Base-by-base conservation (phyloP, 2,113 vertebrate genomes). In the Hepsetus odoe region DNA sequence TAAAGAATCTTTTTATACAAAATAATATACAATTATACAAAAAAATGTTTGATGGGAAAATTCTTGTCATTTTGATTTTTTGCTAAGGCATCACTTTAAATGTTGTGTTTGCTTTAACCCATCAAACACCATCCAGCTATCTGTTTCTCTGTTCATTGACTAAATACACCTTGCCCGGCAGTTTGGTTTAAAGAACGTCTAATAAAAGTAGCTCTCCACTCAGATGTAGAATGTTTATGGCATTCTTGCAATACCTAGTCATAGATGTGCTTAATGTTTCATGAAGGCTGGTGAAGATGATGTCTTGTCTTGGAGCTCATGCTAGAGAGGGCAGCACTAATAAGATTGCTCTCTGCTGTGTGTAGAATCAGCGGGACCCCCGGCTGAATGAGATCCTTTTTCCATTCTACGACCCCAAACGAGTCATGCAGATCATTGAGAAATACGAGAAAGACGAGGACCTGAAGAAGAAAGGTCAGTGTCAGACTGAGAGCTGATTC, bases 331-430 rank as follows among this genome's bases (percentile, higher is more conserved):
- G 71, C 65, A 9, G 28, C 38, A 12, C 22, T 66, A 66, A 70
- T 70, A 70, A 65, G 46, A 26, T 4, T 65, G 28, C 30, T 10
- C 51, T 72, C 11, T 80, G 55, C 22, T 75, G 12, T 77, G 11
- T 88, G 84, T 85, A 99, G 97, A 96, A 98, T 88, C 98, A 99
- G 85, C 95, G 97, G 78, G 98, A 99, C 82, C 98, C 98, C 68
- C 93, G 97, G 69, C 90, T 99, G 90, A 99, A 99, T 76, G 98
- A 99, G 91, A 99, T 99, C 92, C 94, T 99, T 72, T 99, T 99
- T 88, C 97, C 98, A 1, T 99, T 99, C 89, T 99, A 98, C 85
- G 96, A 99, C 85, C 90, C 88, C 74, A 99, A 98, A 93, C 95
- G 97, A 90, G 96, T 95, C 81, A 96, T 94, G 94, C 97, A 95